These are phyloP conservation scores for Metalampra italica DNA, from an alignment of 2,888 invertebrate species.

Conservation along the genomic window DNA sequence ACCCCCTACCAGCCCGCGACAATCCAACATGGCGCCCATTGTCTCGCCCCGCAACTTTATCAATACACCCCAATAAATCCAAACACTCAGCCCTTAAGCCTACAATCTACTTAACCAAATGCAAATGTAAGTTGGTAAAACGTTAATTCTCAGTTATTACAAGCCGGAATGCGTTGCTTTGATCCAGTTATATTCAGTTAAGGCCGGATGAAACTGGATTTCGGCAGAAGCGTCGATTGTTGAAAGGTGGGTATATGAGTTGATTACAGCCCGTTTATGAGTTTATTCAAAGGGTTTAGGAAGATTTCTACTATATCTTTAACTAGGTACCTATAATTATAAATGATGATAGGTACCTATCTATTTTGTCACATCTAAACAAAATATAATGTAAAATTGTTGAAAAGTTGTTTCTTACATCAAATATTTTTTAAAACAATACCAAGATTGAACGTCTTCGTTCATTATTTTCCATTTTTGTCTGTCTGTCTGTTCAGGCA, in stretches of 20 bases:
- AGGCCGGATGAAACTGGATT: slow-evolving; percentile 31
- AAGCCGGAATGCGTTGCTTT: slow-evolving; percentile 46
- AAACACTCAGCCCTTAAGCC: neutral
- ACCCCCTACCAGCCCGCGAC: slow-evolving; percentile 24
- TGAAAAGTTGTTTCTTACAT: no score
- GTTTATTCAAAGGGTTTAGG: no score
- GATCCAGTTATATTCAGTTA: slow-evolving; percentile 52
- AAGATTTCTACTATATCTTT: no score
- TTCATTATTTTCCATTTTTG: no score
- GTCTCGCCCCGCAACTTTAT: slow-evolving; percentile 8
- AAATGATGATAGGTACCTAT: no score
- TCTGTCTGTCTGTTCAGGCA: no score
- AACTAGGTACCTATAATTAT: no score
- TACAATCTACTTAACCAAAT: neutral
- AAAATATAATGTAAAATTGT: no score
- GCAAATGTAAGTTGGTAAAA: slow-evolving; percentile 20
- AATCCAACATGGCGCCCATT: slow-evolving; percentile 30
- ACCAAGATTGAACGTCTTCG: no score
- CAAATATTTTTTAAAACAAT: no score
- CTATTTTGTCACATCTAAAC: no score
- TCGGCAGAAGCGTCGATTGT: slow-evolving; percentile 9
- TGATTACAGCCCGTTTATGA: neutral
- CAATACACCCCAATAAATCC: neutral
- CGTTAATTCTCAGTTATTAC: slow-evolving; percentile 50
- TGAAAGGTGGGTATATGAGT: neutral